These are phyloP conservation scores for Hemitrygon akajei DNA, from an alignment of 2,797 vertebrate genomes.

Conservation along the genomic window DNA sequence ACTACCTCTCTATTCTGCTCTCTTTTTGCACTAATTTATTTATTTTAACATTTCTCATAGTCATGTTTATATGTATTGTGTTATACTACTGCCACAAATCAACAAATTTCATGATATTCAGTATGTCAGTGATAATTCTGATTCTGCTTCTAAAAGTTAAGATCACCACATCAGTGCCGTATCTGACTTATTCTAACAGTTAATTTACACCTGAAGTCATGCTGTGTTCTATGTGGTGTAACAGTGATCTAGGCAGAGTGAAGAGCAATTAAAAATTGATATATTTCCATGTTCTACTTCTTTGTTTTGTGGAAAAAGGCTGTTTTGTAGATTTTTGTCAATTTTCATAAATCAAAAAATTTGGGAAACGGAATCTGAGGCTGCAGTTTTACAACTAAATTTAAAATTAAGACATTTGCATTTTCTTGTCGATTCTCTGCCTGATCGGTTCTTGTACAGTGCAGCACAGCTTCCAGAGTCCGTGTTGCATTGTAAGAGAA, in stretches of 20 bases:
- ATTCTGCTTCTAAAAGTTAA: background rate
- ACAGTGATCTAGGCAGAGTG: background rate
- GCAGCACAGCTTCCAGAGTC: background rate
- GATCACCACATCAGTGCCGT: background rate
- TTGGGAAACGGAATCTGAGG: background rate
- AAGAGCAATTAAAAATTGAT: background rate
- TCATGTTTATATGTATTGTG: too few relatives aligned
- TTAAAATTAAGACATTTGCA: background rate
- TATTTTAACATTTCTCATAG: too few relatives aligned
- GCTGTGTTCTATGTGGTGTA: background rate
- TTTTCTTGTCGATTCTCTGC: background rate
- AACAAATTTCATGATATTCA: too few relatives aligned
- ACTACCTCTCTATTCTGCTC: too few relatives aligned
- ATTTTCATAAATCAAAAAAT: background rate
- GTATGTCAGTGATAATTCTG: too few relatives aligned
- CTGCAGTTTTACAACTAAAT: background rate
- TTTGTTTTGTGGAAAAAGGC: background rate
- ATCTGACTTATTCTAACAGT: slow-evolving; percentile 2
- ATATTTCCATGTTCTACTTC: background rate
- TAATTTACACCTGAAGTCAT: background rate
- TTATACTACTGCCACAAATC: too few relatives aligned
- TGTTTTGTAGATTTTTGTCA: background rate
- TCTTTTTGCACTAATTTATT: too few relatives aligned
- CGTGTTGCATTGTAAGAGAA: too few relatives aligned
- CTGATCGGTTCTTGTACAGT: background rate